Conservation (phyloP, 2,113 vertebrate genomes). For the Rhynchopsitta pachyrhyncha region DNA sequence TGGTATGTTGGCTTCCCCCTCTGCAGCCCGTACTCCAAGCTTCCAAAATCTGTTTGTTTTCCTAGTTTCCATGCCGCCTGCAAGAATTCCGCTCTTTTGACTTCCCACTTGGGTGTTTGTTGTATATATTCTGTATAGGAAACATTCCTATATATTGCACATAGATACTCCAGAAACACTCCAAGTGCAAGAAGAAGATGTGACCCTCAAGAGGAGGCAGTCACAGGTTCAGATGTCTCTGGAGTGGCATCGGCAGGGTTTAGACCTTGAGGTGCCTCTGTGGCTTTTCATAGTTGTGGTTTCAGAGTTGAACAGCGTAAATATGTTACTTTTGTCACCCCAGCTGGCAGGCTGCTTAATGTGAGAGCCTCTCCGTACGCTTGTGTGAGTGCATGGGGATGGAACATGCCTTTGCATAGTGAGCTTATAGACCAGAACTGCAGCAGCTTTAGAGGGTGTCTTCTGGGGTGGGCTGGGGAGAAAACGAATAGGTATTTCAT, state of each 20-base stretch:
- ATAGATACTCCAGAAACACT: neutral
- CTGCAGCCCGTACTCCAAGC: slow-evolving; percentile 23
- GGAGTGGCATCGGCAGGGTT: neutral
- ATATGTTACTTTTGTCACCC: neutral
- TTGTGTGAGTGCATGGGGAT: neutral
- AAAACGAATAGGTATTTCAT: neutral
- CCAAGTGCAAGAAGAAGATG: neutral
- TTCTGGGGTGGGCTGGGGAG: accelerated
- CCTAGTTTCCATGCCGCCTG: slow-evolving; percentile 66
- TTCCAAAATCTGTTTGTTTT: slow-evolving; percentile 70
- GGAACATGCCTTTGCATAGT: neutral
- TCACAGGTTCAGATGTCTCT: neutral
- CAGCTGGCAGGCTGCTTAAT: neutral
- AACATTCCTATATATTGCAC: slow-evolving; percentile 37
- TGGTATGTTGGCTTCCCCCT: slow-evolving; percentile 58
- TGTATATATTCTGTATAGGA: slow-evolving; percentile 49
- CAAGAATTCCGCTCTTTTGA: slow-evolving; percentile 46
- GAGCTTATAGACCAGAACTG: neutral
- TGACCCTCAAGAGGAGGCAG: neutral
- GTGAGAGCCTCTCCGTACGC: neutral
- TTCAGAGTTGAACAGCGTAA: neutral
- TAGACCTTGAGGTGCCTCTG: neutral
- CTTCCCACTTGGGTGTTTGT: slow-evolving; percentile 61
- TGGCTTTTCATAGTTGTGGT: neutral
- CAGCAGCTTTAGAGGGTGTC: neutral